Conservation (phyloP, 1,140 invertebrate species). For the Drosophila arawakana region DNA sequence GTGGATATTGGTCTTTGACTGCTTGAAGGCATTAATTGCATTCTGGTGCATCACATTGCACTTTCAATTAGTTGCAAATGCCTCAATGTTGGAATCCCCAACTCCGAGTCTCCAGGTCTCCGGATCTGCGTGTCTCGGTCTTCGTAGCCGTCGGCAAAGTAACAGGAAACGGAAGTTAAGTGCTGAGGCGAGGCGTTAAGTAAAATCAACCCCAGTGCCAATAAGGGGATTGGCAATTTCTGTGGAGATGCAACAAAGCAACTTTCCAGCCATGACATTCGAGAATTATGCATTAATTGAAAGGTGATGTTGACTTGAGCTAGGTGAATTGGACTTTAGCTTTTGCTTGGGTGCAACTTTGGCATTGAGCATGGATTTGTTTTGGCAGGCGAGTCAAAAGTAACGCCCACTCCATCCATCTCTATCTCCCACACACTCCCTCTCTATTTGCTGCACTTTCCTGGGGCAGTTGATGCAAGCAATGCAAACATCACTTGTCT, state of each 20-base stretch:
- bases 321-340: conserved; percentile 31
- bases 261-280: conserved; percentile 61
- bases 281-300: conserved; percentile 81
- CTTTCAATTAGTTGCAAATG: conserved; percentile 83
- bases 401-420: conserved; percentile 21
- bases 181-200: conserved; percentile 82
- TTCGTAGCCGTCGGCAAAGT: conserved; percentile 38
- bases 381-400: conserved; percentile 38
- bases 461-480: conserved; percentile 47
- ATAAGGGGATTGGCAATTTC: not conserved
- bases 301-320: conserved; percentile 51
- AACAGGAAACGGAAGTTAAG: conserved; percentile 83
- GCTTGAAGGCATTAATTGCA: conserved; percentile 81
- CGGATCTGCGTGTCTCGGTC: not conserved
- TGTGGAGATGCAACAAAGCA: conserved; percentile 64
- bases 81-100: conserved; percentile 39
- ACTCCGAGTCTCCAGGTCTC: conserved; percentile 15
- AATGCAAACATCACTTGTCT: conserved; percentile 54
- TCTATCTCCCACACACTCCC: conserved; percentile 10
- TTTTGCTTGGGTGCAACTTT: conserved; percentile 38
- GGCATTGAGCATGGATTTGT: conserved; percentile 29
- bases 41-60: conserved; percentile 81
- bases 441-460: conserved; percentile 46
- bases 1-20: conserved; percentile 12
- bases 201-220: conserved; percentile 68